Evolutionary conservation across 2,888 invertebrate genomes (phyloP), one percentile per base, ranked within the genome.

Genomic region (Lithosia quadra): DNA sequence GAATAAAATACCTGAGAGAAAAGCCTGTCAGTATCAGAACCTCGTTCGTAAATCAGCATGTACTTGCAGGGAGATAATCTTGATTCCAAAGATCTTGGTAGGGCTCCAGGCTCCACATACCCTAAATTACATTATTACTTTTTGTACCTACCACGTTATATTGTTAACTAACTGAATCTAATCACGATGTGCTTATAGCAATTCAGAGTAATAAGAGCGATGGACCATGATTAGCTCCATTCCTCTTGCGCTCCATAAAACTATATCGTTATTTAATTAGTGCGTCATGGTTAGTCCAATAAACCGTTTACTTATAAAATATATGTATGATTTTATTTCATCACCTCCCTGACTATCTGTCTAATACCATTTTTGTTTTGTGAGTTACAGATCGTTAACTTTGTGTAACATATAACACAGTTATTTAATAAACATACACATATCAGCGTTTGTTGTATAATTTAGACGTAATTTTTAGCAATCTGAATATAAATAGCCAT

Each of bases 301-400:
- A n/a, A n/a, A n/a, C n/a, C n/a, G n/a, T n/a, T n/a, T n/a, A n/a
- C n/a, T n/a, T n/a, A n/a, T 21, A 15, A 36, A 36, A 36, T 15
- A 5, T 3, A 36, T 21, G 1, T 59, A 59, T 5, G 7, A 28
- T 5, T 34, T 34, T 22, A 9, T 39, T 21, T 36, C 22, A 60
- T 13, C 22, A 18, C 10, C 60, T 39, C 22, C 15, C 18, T 22
- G 60, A 39, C 60, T 62, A 62, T 10, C 10, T n/a, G n/a, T 43
- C 43, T 62, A 18, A 49, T 39, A 28, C 39, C 11, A 62, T 39
- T 62, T 28, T 62, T 43, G 39, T 68, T 69, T 71, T 64, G 28
- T 58, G 43, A 64, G 24, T 34, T 68, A 68, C 59, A 28, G 64
- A 53, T 71, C 70, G 68, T 68, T 71, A 71, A 63, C 49, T 68